Conservation (phyloP, 2,797 vertebrate species). For the Anabacerthia variegaticeps region DNA sequence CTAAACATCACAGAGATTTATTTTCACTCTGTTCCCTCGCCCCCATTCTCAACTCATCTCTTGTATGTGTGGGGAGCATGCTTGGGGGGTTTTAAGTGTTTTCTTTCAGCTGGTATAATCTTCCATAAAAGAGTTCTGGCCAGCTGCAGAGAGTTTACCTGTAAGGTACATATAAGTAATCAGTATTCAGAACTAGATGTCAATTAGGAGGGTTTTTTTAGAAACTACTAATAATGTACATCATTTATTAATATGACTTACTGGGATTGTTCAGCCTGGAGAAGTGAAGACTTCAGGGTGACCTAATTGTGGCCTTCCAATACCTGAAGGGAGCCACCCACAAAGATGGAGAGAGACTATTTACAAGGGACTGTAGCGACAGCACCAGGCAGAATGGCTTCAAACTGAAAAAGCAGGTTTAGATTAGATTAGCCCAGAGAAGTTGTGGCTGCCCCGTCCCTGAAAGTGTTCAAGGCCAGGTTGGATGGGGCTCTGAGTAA, state of each 20-base stretch:
- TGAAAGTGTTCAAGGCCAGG: not conserved
- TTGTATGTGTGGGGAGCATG: not conserved
- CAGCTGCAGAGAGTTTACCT: not conserved
- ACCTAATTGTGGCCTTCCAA: not conserved
- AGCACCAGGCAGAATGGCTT: not conserved
- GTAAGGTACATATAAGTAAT: not conserved
- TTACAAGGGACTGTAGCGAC: not conserved
- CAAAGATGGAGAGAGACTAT: not conserved
- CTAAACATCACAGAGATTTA: not conserved
- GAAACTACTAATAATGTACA: not conserved
- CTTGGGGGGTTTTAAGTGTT: not conserved
- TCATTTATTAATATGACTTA: not conserved
- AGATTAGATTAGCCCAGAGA: not conserved
- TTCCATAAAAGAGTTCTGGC: not conserved
- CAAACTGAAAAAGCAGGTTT: not conserved
- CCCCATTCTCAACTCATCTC: not conserved
- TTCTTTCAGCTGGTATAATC: not conserved
- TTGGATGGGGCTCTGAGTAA: not conserved
- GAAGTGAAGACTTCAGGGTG: not conserved
- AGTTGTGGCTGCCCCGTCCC: not conserved
- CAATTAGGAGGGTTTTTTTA: not conserved
- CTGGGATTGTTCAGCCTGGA: not conserved
- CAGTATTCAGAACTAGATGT: not conserved
- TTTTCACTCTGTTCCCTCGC: not conserved
- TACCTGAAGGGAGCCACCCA: not conserved